phyloP scores from a whole-genome alignment of 2,113 vertebrate species.

The Elaphurus davidianus region DNA sequence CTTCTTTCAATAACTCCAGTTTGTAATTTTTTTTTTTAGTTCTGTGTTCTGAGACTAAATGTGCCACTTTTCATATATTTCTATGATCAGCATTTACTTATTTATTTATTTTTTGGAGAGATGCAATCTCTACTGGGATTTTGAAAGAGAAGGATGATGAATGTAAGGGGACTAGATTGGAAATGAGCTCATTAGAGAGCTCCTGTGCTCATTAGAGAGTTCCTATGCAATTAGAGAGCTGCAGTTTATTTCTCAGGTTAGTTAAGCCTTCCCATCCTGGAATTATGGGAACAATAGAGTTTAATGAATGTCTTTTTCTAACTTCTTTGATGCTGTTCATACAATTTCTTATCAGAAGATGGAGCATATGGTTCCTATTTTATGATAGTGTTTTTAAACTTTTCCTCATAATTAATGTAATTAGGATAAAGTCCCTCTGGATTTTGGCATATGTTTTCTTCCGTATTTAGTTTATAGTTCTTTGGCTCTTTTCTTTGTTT shows the following conservation, averaged over 20 bases:
- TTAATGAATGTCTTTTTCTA: not conserved
- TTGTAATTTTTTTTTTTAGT: not conserved
- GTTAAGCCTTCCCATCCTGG: not conserved
- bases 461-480: not conserved
- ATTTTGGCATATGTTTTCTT: slow-evolving; percentile 23
- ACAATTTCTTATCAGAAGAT: not conserved
- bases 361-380: slow-evolving; percentile 10
- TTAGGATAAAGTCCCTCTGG: slow-evolving; percentile 16
- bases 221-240: not conserved
- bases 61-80: not conserved
- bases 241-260: not conserved
- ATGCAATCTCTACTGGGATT: not conserved
- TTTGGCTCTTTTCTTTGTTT: slow-evolving; percentile 11
- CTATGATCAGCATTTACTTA: not conserved
- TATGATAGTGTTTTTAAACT: slow-evolving; percentile 13
- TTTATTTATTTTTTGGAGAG: not conserved
- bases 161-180: not conserved
- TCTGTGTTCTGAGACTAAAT: not conserved
- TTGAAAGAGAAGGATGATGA: not conserved
- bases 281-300: not conserved
- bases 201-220: not conserved
- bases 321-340: not conserved
- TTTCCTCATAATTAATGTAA: slow-evolving; percentile 36
- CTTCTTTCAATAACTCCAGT: not conserved
- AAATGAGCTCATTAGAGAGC: not conserved